These are phyloP conservation scores for Lochmaea crataegi DNA, from an alignment of 2,888 invertebrate species.

Conservation along the genomic window DNA sequence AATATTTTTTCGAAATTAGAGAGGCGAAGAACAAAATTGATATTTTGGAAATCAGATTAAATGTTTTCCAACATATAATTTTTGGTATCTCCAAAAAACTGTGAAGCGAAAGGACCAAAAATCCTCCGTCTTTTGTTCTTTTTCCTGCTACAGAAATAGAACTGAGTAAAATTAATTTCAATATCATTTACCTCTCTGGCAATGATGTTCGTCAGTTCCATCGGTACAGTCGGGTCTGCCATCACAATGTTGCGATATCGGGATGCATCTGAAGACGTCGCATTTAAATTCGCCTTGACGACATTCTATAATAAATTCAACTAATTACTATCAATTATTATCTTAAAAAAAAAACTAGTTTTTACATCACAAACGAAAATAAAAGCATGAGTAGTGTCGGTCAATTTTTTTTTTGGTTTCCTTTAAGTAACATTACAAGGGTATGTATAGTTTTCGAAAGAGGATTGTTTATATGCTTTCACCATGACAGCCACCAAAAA, in stretches of 20 bases:
- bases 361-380: not conserved
- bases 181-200: conserved; percentile 63
- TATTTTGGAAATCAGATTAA: too few relatives aligned
- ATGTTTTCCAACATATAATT: too few relatives aligned
- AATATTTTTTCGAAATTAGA: too few relatives aligned
- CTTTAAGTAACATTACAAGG: not conserved
- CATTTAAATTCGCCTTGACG: conserved; percentile 72
- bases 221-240: conserved; percentile 73
- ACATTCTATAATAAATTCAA: conserved; percentile 66
- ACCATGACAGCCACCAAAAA: too few relatives aligned
- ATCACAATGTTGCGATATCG: conserved; percentile 70
- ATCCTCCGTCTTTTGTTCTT: too few relatives aligned
- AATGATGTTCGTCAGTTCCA: conserved; percentile 75
- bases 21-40: too few relatives aligned
- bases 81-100: too few relatives aligned
- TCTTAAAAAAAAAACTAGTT: too few relatives aligned
- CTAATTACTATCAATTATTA: not conserved
- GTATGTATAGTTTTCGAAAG: too few relatives aligned
- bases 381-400: not conserved
- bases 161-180: conserved; percentile 9
- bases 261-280: conserved; percentile 72
- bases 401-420: not conserved
- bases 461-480: too few relatives aligned
- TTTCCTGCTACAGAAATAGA: too few relatives aligned
- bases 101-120: too few relatives aligned